Evolutionary conservation across 2,888 invertebrate species (phyloP), one percentile per base, ranked within the genome.

Genomic region (Julus scandinavius): DNA sequence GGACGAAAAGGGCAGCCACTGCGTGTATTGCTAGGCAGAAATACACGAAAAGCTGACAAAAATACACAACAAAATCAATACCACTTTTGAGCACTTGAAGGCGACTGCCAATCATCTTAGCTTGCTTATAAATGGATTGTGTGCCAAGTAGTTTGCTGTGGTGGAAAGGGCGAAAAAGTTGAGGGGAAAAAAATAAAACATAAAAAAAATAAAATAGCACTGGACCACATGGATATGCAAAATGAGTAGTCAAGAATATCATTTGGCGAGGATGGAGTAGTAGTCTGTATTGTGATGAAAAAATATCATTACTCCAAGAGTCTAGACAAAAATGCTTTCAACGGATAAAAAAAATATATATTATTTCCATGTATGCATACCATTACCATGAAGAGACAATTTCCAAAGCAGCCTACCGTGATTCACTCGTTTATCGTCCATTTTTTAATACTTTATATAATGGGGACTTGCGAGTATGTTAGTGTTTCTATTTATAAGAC

Each of bases 1-100:
- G 63, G 63, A 20, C 63, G 13, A 63, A 20, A 20, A 63, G 63
- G 63, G 63, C 63, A 63, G 63, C n/a, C 63, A 20, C n/a, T 20
- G 63, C 20, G 63, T 63, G 20, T 63, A 58, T n/a, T 63, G 63
- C 20, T 63, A 63, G 63, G 63, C 63, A 63, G 63, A 63, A 63
- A 63, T 20, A 63, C 63, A 63, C 63, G 63, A 63, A 63, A 63
- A 63, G 63, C 63, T 63, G 63, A 63, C 63, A 63, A 63, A 63
- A 63, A 63, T 63, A 63, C n/a, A 63, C 63, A 20, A 29, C n/a
- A 63, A 63, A 63, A 63, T 63, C 63, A 63, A 63, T 63, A 63
- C 63, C 63, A 63, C 63, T 63, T 20, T 63, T 63, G 63, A 63
- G 63, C 63, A 63, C 63, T 63, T 63, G 63, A 63, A 63, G 63